Percentiles rank a stretch among this genome's conserved stretches.
phyloP scores from a whole-genome alignment of 2,797 vertebrate species.

The Lerista edwardsae region DNA sequence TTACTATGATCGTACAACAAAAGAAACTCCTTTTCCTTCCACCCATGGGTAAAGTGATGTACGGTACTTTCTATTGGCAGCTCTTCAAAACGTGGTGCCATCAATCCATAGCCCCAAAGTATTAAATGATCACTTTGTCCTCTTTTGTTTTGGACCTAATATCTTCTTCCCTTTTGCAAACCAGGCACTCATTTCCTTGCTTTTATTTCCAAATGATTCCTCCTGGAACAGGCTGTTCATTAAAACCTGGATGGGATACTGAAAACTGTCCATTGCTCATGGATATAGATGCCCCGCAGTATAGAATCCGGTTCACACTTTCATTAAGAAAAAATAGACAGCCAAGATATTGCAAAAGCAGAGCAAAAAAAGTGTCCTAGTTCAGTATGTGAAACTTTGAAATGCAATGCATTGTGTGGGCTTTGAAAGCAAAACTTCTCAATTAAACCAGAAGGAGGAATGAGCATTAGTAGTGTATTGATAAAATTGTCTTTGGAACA shows the following conservation, averaged over 20 bases:
- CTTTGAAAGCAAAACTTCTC: neutral
- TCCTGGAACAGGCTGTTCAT: constrained; percentile 24
- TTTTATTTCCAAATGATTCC: constrained; percentile 42
- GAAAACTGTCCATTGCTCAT: constrained; percentile 30
- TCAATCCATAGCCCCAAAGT: neutral
- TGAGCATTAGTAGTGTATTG: neutral
- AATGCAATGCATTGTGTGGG: neutral
- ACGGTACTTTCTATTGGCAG: neutral
- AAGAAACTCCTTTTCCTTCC: neutral
- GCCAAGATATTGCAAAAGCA: neutral
- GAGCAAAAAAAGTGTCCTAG: neutral
- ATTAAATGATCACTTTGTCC: neutral
- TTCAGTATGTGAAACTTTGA: neutral
- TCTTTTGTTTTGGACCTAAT: constrained; percentile 26
- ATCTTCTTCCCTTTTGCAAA: neutral
- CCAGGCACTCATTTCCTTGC: constrained; percentile 32
- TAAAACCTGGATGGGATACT: constrained; percentile 27
- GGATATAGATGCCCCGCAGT: constrained; percentile 12
- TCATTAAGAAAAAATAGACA: neutral
- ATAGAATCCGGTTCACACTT: neutral
- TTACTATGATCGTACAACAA: no score
- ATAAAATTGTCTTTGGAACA: neutral
- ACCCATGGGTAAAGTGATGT: neutral
- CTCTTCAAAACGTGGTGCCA: neutral
- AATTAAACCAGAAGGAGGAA: neutral